Percentiles rank a stretch among this genome's conserved stretches.
Evolutionary conservation across 2,888 invertebrate species (phyloP).

Genomic region (Cryptocephalus primarius): DNA sequence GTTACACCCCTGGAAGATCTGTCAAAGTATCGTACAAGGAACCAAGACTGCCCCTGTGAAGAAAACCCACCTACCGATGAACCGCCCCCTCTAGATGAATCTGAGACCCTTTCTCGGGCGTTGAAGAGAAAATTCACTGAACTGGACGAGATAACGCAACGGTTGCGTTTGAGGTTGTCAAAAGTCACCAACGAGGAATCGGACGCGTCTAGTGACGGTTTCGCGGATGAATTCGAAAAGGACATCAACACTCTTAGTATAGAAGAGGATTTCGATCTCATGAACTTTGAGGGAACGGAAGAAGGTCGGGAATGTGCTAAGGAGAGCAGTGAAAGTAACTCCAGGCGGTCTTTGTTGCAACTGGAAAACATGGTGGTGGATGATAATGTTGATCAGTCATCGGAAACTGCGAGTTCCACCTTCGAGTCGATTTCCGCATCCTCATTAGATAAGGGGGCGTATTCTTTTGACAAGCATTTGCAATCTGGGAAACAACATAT

Average conservation of each 20-base stretch:
- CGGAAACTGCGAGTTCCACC: too few relatives aligned
- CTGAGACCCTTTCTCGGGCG: constrained; percentile 36
- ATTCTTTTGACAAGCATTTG: constrained; percentile 8
- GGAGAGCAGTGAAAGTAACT: too few relatives aligned
- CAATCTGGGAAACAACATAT: constrained; percentile 27
- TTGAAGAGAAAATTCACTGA: constrained; percentile 51
- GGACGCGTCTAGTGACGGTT: constrained; percentile 34
- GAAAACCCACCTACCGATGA: background rate
- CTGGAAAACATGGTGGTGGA: too few relatives aligned
- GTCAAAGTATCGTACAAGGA: constrained; percentile 2
- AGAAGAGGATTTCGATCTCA: constrained; percentile 32
- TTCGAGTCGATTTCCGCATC: too few relatives aligned
- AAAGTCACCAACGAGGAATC: constrained; percentile 46
- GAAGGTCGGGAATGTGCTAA: background rate
- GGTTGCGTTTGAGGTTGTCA: constrained; percentile 44
- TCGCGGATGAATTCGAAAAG: constrained; percentile 46
- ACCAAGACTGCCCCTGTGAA: constrained; percentile 2
- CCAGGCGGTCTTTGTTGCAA: too few relatives aligned
- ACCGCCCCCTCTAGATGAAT: constrained; percentile 1
- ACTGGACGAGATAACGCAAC: constrained; percentile 51
- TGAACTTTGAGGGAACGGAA: constrained; percentile 24
- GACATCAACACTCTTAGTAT: constrained; percentile 42
- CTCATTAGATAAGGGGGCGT: too few relatives aligned
- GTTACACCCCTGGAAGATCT: constrained; percentile 37
- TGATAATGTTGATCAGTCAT: too few relatives aligned